phyloP scores from a whole-genome alignment of 2,888 invertebrate species.

The Agrochola lota region DNA sequence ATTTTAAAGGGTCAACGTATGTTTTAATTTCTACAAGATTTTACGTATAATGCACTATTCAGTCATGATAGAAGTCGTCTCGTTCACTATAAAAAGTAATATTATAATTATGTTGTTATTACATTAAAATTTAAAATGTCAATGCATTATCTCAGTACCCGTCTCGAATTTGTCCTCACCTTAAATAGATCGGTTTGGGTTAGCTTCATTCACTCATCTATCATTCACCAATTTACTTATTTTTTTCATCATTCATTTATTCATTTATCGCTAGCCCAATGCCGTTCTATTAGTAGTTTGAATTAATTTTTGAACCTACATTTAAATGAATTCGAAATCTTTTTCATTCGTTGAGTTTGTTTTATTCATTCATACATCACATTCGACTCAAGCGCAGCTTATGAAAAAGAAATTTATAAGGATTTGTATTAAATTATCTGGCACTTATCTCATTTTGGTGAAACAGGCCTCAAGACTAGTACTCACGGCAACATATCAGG shows the following conservation, averaged over 20 bases:
- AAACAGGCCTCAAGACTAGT: neutral
- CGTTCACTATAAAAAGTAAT: slow-evolving; percentile 43
- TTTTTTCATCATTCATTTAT: slow-evolving; percentile 55
- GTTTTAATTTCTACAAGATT: slow-evolving; percentile 38
- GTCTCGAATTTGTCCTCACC: neutral
- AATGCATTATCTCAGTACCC: neutral
- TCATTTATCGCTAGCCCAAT: slow-evolving; percentile 15
- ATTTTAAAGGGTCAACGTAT: slow-evolving; percentile 47
- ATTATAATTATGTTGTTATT: neutral
- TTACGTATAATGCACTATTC: slow-evolving; percentile 51
- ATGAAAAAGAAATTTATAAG: slow-evolving; percentile 12
- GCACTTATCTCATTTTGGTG: neutral
- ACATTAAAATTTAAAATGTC: neutral
- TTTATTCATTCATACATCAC: slow-evolving; percentile 47
- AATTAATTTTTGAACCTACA: neutral
- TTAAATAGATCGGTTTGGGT: slow-evolving; percentile 1
- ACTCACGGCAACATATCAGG: too few species aligned
- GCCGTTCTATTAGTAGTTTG: neutral
- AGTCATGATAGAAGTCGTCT: slow-evolving; percentile 50
- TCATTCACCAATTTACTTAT: slow-evolving; percentile 42
- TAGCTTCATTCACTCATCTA: slow-evolving; percentile 24
- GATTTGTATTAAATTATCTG: neutral
- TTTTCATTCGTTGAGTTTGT: slow-evolving; percentile 20
- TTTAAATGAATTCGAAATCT: neutral
- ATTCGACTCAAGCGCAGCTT: slow-evolving; percentile 17